Conservation (phyloP, 1,140 invertebrate genomes). For the Apis mellifera region DNA sequence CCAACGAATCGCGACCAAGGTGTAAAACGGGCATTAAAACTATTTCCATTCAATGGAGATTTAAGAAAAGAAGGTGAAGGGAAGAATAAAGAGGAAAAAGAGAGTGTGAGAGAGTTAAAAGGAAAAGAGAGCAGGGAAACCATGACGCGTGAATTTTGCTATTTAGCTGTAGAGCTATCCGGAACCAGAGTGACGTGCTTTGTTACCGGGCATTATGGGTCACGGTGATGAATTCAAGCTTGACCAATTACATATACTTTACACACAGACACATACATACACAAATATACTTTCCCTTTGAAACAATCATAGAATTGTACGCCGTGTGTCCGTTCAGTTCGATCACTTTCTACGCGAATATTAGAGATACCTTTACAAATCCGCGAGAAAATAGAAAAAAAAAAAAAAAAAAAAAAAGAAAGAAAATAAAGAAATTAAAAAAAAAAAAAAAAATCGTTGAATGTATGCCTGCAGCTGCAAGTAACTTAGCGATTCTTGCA, state of each 20-base stretch:
- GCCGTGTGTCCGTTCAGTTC: conserved; percentile 26
- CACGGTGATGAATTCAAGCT: conserved; percentile 22
- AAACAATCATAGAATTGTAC: conserved; percentile 19
- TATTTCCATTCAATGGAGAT: conserved; percentile 36
- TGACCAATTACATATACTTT: not conserved
- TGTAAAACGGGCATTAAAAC: conserved; percentile 57
- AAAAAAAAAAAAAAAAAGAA: not conserved
- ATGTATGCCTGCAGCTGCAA: conserved; percentile 36
- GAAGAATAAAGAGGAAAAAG: not conserved
- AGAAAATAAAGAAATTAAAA: not conserved
- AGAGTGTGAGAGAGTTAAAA: not conserved
- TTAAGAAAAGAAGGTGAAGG: too few species aligned
- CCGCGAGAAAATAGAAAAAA: not conserved
- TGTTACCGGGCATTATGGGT: conserved; percentile 20
- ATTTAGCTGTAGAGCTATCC: not conserved
- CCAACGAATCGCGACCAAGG: conserved; percentile 18
- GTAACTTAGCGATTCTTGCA: conserved; percentile 27
- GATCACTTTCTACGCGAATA: conserved; percentile 36
- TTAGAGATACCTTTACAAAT: conserved; percentile 24
- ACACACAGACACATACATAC: not conserved
- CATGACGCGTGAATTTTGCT: conserved; percentile 37
- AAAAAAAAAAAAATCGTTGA: conserved; percentile 9
- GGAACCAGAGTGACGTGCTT: conserved; percentile 19
- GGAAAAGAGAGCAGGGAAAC: not conserved
- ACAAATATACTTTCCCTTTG: conserved; percentile 9